These are phyloP conservation scores for Sceloporus undulatus DNA, from an alignment of 2,113 vertebrate species.

Conservation along the genomic window DNA sequence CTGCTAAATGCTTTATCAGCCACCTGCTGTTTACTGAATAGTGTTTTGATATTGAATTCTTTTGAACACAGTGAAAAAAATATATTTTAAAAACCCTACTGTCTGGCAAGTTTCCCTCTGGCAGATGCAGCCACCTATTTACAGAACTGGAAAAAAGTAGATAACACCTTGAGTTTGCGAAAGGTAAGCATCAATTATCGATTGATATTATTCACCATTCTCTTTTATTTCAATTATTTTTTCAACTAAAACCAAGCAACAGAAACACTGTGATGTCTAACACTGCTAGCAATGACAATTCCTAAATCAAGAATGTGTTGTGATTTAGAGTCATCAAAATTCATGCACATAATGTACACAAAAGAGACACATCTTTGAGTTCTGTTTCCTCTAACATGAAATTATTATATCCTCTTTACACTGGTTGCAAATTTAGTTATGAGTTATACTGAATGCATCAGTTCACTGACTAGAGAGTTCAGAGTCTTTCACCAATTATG, in stretches of 20 bases:
- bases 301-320: neutral
- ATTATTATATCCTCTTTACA: too few species aligned
- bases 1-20: constrained; percentile 34
- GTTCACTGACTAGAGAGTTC: too few species aligned
- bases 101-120: constrained; percentile 20
- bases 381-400: too few species aligned
- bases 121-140: neutral
- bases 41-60: constrained; percentile 39
- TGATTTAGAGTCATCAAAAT: neutral
- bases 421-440: too few species aligned
- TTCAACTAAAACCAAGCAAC: neutral
- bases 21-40: constrained; percentile 31
- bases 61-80: constrained; percentile 22
- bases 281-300: neutral
- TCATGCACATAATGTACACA: neutral
- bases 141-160: neutral
- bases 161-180: neutral
- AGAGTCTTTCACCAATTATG: too few species aligned
- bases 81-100: neutral
- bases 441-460: too few species aligned
- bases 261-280: neutral
- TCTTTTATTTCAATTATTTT: neutral
- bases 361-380: neutral
- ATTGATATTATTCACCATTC: constrained; percentile 14
- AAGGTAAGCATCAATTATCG: neutral